Evolutionary conservation across 2,797 vertebrate species (phyloP), one percentile per base, ranked within the genome.

Genomic region (Parotocinclus haroldoi): DNA sequence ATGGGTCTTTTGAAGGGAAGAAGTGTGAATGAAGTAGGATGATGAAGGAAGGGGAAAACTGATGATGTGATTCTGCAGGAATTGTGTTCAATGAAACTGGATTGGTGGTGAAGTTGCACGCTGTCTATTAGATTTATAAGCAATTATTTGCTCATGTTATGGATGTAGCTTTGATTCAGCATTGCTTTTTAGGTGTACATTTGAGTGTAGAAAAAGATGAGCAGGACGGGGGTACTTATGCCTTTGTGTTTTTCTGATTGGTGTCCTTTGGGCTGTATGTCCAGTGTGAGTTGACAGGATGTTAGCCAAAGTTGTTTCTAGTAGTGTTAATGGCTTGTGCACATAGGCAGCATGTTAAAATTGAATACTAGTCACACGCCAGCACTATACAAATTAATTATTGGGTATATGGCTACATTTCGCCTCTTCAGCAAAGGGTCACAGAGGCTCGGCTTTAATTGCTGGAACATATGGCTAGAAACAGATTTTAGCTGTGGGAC

Each of bases 401-500:
- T 85, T 88, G 84, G 85, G 89, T 89, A 78, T 85, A 81, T 84
- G 75, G 75, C 83, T 79, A 63, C 77, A 49, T 77, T 74, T 88
- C 87, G 83, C 87, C 84, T 89, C 85, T 89, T 85, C 84, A 82
- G 92, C 89, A 90, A 91, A 90, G 94, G 96, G 95, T 97, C 95
- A 93, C 80, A 83, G 88, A 93, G 92, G 94, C 88, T 93, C 89
- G 89, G 92, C 94, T 94, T 96, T 98, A 96, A 98, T 97, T 96
- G 95, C 91, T 82, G 85, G 86, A 96, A 92, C 95, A 99, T 98
- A 97, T 96, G 95, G 95, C 95, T 91, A 91, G 91, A 91, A 95
- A 92, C 93, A 96, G 95, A 95, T 93, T 94, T 93, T 91, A 94
- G 95, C 93, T 92, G 91, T 92, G 93, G 92, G 95, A 97, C 93